phyloP scores from a whole-genome alignment of 2,797 vertebrate species.

The Gadopsis bispinosus region DNA sequence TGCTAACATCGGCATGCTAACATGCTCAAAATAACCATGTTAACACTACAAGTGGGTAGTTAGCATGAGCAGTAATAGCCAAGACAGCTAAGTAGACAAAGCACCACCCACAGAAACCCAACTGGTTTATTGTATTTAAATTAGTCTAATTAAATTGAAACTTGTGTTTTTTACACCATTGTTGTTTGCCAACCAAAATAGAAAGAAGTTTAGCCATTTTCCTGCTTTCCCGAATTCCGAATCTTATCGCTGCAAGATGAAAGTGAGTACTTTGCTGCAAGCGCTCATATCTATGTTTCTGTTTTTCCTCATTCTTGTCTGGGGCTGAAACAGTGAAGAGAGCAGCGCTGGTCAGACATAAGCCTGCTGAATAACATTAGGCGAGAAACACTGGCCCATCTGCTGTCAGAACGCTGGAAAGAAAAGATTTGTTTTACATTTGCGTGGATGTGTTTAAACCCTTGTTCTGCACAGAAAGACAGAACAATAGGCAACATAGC shows the following conservation, averaged over 20 bases:
- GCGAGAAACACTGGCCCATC: too few species aligned
- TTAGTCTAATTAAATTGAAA: too few species aligned
- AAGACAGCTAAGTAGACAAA: too few species aligned
- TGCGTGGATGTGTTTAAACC: not conserved
- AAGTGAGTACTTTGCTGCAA: not conserved
- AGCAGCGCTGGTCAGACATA: not conserved
- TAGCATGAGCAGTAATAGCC: too few species aligned
- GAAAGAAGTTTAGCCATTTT: too few species aligned
- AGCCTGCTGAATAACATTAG: slow-evolving; percentile 1
- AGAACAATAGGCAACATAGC: not conserved
- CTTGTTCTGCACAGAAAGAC: not conserved
- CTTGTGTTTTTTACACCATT: too few species aligned
- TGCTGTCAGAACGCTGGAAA: not conserved
- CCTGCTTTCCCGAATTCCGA: not conserved
- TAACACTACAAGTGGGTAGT: too few species aligned
- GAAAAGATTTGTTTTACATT: not conserved
- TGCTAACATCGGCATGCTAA: too few species aligned
- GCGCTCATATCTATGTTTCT: not conserved
- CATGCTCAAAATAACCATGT: too few species aligned
- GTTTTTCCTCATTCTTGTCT: not conserved
- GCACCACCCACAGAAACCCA: too few species aligned
- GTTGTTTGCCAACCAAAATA: too few species aligned
- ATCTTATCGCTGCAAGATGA: not conserved
- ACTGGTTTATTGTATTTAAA: too few species aligned
- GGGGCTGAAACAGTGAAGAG: not conserved